Conservation (phyloP, 2,888 invertebrate species). For the Atethmia centrago region DNA sequence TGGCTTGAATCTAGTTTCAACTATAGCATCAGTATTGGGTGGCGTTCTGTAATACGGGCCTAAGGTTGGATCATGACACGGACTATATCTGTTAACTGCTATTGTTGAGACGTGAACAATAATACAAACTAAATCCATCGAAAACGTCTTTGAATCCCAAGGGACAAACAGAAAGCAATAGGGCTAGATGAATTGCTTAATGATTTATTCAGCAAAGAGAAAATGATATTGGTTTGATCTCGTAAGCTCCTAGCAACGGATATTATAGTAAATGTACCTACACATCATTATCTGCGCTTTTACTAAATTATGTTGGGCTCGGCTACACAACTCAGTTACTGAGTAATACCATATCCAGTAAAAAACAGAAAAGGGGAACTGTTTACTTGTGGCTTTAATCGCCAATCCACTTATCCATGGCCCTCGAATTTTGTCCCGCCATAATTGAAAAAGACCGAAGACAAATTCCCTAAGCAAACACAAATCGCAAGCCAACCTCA, state of each 20-base stretch:
- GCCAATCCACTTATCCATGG: slow-evolving; percentile 42
- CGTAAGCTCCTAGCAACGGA: background rate
- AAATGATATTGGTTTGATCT: slow-evolving; percentile 18
- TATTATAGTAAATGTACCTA: background rate
- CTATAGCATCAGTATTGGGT: too few relatives aligned
- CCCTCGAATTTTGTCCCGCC: slow-evolving; percentile 34
- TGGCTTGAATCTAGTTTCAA: too few relatives aligned
- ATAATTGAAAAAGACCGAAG: slow-evolving; percentile 58
- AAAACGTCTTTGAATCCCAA: background rate
- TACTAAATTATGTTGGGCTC: background rate
- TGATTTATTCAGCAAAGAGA: slow-evolving; percentile 31
- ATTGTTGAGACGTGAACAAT: background rate
- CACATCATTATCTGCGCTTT: background rate
- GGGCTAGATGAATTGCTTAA: slow-evolving; percentile 11
- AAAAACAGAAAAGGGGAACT: slow-evolving; percentile 8
- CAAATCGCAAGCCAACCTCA: slow-evolving; percentile 47
- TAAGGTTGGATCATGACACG: background rate
- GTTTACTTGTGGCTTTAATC: slow-evolving; percentile 29
- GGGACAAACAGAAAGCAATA: background rate
- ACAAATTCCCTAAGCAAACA: slow-evolving; percentile 52
- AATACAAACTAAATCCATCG: background rate
- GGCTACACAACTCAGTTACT: background rate
- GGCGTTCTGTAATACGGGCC: too few relatives aligned
- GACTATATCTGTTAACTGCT: too few relatives aligned
- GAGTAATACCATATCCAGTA: background rate